Percentiles rank a stretch among this genome's conserved stretches.
Conservation (phyloP, 2,888 invertebrate species). For the Acanthosepion lycidas region DNA sequence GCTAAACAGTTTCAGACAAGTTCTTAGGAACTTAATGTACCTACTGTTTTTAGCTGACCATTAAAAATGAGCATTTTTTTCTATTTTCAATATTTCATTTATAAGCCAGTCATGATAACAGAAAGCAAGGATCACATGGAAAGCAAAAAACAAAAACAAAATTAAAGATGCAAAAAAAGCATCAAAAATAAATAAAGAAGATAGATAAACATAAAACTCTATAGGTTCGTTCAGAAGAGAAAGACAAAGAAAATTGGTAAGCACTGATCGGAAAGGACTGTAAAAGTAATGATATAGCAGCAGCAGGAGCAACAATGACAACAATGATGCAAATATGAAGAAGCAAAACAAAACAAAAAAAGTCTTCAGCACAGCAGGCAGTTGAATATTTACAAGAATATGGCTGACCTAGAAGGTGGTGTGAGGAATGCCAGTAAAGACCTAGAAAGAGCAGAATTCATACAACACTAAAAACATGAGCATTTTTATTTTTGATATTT, state of each 20-base stretch:
- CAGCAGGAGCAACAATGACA: neutral
- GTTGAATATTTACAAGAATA: slow-evolving; percentile 41
- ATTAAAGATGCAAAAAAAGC: neutral
- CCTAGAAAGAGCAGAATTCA: slow-evolving; percentile 43
- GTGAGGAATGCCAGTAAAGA: slow-evolving; percentile 47
- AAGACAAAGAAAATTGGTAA: neutral
- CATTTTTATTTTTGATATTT: neutral
- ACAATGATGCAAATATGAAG: slow-evolving; percentile 37
- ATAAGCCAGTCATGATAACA: neutral
- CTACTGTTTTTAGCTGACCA: neutral
- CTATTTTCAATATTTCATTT: neutral
- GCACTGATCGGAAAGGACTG: neutral
- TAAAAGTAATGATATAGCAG: neutral
- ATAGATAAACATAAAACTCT: neutral
- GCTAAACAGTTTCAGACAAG: no score
- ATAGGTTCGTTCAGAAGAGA: neutral
- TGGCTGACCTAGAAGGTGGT: slow-evolving; percentile 47
- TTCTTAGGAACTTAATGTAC: neutral
- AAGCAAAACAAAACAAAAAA: slow-evolving; percentile 24
- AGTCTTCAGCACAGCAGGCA: slow-evolving; percentile 34
- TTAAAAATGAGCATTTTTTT: neutral
- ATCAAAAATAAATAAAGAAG: neutral
- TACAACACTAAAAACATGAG: slow-evolving; percentile 33
- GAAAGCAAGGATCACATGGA: neutral
- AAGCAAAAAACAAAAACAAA: neutral